Percentiles rank a stretch among this genome's conserved stretches.
Conservation (phyloP, 1,140 invertebrate species). For the Onthophagus taurus region DNA sequence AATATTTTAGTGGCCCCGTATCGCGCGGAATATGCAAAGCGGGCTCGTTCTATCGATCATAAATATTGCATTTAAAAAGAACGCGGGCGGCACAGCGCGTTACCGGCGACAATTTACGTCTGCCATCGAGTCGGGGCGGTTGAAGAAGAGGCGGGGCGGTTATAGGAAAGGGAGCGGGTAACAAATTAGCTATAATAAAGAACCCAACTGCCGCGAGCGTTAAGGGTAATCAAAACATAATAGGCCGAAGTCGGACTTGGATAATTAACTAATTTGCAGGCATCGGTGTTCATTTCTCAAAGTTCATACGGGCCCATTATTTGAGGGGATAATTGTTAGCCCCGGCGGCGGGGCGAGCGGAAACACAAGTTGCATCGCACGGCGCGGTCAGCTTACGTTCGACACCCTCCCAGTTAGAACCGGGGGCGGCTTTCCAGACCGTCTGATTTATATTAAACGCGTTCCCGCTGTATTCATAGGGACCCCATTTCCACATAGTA, state of each 20-base stretch:
- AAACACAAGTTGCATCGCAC: background rate
- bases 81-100: no score
- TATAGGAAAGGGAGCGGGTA: no score
- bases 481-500: background rate
- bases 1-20: conserved; percentile 1
- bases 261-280: conserved; percentile 36
- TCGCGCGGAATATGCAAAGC: background rate
- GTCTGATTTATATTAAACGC: conserved; percentile 1
- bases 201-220: conserved; percentile 8
- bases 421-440: background rate
- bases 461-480: background rate
- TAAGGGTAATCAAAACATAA: conserved; percentile 23
- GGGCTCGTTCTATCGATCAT: no score
- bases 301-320: conserved; percentile 37
- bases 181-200: conserved; percentile 24
- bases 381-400: conserved; percentile 16
- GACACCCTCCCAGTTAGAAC: conserved; percentile 4
- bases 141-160: no score
- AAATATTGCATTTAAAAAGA: no score
- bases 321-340: conserved; percentile 22
- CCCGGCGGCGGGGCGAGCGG: background rate
- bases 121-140: no score
- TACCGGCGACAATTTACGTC: no score
- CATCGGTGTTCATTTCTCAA: conserved; percentile 33
- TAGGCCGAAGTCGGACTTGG: conserved; percentile 22